Conservation (phyloP, 1,140 invertebrate genomes). For the Zaprionus ornatus region DNA sequence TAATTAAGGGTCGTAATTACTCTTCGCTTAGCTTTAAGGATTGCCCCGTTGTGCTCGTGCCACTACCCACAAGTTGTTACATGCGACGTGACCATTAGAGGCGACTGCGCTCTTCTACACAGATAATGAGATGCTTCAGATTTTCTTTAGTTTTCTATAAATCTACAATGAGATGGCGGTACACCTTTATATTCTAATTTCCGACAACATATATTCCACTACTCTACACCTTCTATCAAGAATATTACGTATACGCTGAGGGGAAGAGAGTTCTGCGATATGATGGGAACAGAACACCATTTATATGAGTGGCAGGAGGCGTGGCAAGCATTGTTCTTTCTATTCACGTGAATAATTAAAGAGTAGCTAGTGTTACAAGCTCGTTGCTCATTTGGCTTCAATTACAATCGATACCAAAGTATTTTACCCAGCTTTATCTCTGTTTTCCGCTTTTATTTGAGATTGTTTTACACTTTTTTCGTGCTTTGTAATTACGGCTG, state of each 20-base stretch:
- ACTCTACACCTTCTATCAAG: neutral
- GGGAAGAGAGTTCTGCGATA: too few relatives aligned
- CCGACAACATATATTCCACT: too few relatives aligned
- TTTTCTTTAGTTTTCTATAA: neutral
- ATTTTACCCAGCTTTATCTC: neutral
- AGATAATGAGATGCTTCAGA: neutral
- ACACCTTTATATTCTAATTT: neutral
- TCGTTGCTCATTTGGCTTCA: neutral
- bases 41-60: neutral
- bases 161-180: neutral
- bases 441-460: neutral
- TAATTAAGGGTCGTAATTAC: slow-evolving; percentile 7
- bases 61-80: neutral
- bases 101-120: neutral
- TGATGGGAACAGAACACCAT: too few relatives aligned
- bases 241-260: neutral
- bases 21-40: slow-evolving; percentile 2
- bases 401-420: neutral
- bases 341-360: neutral
- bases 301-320: neutral
- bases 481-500: neutral
- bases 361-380: neutral
- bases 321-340: neutral
- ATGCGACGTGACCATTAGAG: neutral
- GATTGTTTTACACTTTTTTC: neutral